A percentile compares a stretch with the other conserved stretches of the same genome.
Evolutionary conservation across 2,113 vertebrate species (phyloP).

Genomic region (Odontesthes bonariensis): DNA sequence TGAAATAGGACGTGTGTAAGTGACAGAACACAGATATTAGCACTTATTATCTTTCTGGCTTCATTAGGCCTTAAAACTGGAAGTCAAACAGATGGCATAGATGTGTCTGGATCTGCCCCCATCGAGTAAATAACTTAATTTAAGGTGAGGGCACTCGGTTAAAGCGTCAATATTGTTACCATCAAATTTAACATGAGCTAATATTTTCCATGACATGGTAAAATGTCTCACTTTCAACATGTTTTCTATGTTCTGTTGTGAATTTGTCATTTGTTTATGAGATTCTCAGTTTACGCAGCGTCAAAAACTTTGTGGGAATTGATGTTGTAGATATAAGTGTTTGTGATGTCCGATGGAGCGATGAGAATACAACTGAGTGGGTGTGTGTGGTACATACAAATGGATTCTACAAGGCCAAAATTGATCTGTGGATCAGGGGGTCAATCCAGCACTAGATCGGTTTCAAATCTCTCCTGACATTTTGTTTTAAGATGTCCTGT

Average conservation of each 20-base stretch:
- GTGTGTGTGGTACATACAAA: conserved; percentile 45
- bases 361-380: not conserved
- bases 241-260: no score
- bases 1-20: conserved; percentile 8
- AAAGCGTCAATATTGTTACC: no score
- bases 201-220: no score
- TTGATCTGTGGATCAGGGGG: conserved; percentile 56
- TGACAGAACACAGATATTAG: conserved; percentile 31
- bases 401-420: conserved; percentile 51
- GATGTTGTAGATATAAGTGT: not conserved
- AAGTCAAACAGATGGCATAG: not conserved
- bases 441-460: conserved; percentile 60
- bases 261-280: no score
- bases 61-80: conserved; percentile 36
- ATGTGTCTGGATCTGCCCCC: not conserved
- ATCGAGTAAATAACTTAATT: not conserved
- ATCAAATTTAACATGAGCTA: no score
- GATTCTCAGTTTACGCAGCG: no score
- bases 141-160: no score
- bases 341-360: not conserved
- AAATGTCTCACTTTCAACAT: no score
- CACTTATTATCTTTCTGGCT: conserved; percentile 38
- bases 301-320: no score
- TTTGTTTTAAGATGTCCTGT: conserved; percentile 50
- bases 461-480: conserved; percentile 65